Conservation (phyloP, 2,888 invertebrate species). For the Dugesia japonica region DNA sequence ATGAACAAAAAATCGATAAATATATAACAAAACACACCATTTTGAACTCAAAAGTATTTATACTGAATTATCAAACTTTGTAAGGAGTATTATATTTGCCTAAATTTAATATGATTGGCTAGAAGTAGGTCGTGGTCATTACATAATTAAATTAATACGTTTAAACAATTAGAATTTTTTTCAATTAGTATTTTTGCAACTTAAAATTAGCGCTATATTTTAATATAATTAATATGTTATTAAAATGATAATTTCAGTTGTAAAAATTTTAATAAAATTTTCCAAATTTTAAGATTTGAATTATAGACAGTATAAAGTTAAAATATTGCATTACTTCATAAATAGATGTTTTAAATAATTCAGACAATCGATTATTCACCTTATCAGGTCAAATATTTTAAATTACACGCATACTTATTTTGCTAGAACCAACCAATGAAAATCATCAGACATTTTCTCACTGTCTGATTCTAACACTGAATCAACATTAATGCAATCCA, state of each 20-base stretch:
- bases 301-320: too few relatives aligned
- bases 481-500: neutral
- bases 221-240: neutral
- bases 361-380: slow-evolving; percentile 20
- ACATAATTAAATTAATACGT: neutral
- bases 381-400: slow-evolving; percentile 12
- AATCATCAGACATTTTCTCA: neutral
- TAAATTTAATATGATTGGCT: slow-evolving; percentile 13
- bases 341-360: neutral
- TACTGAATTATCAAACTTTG: slow-evolving; percentile 20
- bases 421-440: neutral
- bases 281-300: too few relatives aligned
- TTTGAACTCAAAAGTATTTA: slow-evolving; percentile 14
- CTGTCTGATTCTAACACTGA: slow-evolving; percentile 1
- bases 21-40: neutral
- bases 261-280: too few relatives aligned
- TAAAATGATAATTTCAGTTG: too few relatives aligned
- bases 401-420: neutral
- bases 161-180: neutral
- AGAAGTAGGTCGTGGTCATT: slow-evolving; percentile 11
- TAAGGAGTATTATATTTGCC: slow-evolving; percentile 11
- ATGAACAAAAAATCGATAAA: neutral
- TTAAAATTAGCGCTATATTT: neutral
- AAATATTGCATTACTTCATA: neutral
- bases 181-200: too few relatives aligned